Percentiles rank a stretch among this genome's conserved stretches.
phyloP scores from a whole-genome alignment of 2,888 invertebrate genomes.

The Pinctada fucata region DNA sequence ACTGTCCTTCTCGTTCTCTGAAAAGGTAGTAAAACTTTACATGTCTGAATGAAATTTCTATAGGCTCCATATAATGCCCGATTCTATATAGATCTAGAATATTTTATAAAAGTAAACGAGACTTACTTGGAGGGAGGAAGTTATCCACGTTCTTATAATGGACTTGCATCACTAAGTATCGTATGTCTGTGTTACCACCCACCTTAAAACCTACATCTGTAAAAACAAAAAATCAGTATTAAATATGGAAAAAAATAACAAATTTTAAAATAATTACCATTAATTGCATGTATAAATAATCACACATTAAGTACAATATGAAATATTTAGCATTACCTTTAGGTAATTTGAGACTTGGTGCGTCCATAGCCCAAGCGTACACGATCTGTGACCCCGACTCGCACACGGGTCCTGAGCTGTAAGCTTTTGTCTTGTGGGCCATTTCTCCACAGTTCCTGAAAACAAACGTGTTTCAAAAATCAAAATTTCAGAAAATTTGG shows the following conservation, averaged over 20 bases:
- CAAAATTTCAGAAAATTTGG: too few relatives aligned
- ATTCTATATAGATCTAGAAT: neutral
- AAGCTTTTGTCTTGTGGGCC: slow-evolving; percentile 47
- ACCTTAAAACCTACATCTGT: slow-evolving; percentile 80
- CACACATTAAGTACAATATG: neutral
- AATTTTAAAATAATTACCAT: neutral
- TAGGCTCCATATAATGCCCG: neutral
- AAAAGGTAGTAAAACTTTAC: neutral
- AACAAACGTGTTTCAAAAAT: neutral
- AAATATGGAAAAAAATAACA: neutral
- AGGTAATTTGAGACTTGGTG: slow-evolving; percentile 79
- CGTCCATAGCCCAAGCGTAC: slow-evolving; percentile 82
- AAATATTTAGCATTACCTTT: slow-evolving; percentile 63
- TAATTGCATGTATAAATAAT: too few relatives aligned
- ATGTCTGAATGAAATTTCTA: neutral
- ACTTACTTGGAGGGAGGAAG: slow-evolving; percentile 70
- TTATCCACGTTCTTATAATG: slow-evolving; percentile 78
- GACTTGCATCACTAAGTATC: slow-evolving; percentile 80
- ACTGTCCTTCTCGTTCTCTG: slow-evolving; percentile 75
- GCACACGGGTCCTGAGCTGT: slow-evolving; percentile 64
- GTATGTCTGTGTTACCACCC: slow-evolving; percentile 78
- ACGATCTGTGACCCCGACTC: slow-evolving; percentile 77
- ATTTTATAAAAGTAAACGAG: neutral
- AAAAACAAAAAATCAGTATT: slow-evolving; percentile 11
- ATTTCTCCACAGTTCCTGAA: slow-evolving; percentile 79